A percentile compares a stretch with the other conserved stretches of the same genome.
Conservation (phyloP, 2,797 vertebrate species). For the Emydoidea blandingii region DNA sequence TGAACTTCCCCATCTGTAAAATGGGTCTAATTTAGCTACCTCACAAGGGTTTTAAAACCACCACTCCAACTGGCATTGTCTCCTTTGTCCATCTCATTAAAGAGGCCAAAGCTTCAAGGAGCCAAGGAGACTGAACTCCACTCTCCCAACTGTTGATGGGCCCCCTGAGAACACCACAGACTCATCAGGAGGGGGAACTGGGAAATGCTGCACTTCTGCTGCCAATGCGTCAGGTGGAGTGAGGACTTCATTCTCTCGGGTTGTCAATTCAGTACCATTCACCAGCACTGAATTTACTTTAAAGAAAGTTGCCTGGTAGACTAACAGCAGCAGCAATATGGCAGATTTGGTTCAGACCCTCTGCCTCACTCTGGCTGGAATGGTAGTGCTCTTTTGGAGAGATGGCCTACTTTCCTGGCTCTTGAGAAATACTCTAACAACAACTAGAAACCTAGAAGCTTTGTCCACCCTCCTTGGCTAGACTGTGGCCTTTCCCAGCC, state of each 20-base stretch:
- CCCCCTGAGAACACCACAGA: not conserved
- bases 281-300: not conserved
- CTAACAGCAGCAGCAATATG: not conserved
- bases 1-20: not conserved
- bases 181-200: not conserved
- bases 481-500: not conserved
- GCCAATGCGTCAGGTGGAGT: not conserved
- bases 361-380: not conserved
- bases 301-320: not conserved
- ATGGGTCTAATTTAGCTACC: not conserved
- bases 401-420: not conserved
- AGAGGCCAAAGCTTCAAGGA: not conserved
- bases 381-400: not conserved
- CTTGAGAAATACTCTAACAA: not conserved
- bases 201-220: not conserved
- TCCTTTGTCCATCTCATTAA: not conserved
- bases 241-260: not conserved
- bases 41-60: not conserved
- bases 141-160: not conserved
- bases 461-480: not conserved
- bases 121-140: not conserved
- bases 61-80: not conserved
- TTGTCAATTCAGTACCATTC: not conserved
- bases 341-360: not conserved
- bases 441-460: not conserved